These are phyloP conservation scores for Capreolus pygargus DNA, from an alignment of 2,113 vertebrate species.

Conservation along the genomic window DNA sequence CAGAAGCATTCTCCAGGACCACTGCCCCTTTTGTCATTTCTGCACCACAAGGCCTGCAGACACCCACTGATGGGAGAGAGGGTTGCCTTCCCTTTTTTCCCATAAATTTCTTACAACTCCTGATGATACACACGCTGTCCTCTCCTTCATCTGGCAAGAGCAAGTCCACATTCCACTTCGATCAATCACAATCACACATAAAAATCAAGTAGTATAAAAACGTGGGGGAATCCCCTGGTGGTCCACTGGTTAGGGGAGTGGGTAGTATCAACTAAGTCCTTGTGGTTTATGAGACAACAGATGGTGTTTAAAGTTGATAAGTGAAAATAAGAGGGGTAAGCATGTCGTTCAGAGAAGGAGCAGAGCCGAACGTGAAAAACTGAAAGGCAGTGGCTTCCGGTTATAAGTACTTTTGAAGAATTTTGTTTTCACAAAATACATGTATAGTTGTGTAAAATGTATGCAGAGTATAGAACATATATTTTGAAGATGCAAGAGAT, in stretches of 20 bases:
- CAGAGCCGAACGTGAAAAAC: neutral
- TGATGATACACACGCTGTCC: fast-evolving
- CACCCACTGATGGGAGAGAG: fast-evolving
- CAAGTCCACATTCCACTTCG: fast-evolving
- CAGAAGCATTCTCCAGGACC: neutral
- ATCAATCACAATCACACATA: fast-evolving
- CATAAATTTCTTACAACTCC: neutral
- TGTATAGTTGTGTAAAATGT: neutral
- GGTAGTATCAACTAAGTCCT: neutral
- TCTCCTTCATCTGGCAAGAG: neutral
- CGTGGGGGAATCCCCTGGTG: neutral
- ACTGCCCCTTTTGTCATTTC: neutral
- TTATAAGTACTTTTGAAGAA: neutral
- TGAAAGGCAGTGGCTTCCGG: neutral
- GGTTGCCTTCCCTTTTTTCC: neutral
- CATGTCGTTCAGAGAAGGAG: neutral
- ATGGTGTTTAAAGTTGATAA: neutral
- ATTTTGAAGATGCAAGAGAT: neutral
- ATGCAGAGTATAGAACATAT: neutral
- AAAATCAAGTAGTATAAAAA: neutral
- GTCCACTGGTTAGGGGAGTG: neutral
- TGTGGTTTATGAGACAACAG: neutral
- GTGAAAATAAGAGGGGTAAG: neutral
- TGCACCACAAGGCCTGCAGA: fast-evolving
- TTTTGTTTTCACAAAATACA: neutral